Evolutionary conservation across 37 sponge, comb jelly and placozoan genomes (phyloP).

Genomic region (Aphrocallistes beatrix): DNA sequence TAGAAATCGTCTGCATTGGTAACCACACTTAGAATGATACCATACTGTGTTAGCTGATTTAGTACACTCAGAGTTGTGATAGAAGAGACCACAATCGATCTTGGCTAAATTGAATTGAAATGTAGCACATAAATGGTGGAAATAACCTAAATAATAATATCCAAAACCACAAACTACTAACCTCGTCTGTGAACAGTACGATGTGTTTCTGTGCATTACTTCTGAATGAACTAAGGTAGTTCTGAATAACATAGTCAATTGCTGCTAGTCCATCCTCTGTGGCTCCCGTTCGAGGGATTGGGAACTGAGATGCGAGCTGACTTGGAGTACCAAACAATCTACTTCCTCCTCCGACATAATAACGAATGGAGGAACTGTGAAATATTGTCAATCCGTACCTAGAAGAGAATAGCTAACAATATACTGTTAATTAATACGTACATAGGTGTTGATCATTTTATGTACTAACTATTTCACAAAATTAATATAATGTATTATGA

Average conservation of each 20-base stretch:
- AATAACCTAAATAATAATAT: no score
- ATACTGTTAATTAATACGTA: not conserved
- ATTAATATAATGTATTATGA: not conserved
- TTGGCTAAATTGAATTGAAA: not conserved
- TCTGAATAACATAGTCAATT: not conserved
- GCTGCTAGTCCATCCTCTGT: not conserved
- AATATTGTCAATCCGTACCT: not conserved
- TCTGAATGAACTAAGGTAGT: not conserved
- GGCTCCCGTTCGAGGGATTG: not conserved
- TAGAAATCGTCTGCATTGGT: not conserved
- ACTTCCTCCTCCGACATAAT: not conserved
- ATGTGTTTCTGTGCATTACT: constrained; percentile 4
- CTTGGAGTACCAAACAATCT: not conserved
- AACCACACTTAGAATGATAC: not conserved
- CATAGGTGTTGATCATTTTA: no score
- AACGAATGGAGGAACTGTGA: not conserved
- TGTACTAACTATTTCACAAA: no score
- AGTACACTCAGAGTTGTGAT: not conserved
- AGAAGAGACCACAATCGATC: not conserved
- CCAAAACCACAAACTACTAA: no score
- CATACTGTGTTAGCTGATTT: not conserved
- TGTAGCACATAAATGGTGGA: no score
- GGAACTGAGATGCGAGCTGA: not conserved
- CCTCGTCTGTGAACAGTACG: not conserved
- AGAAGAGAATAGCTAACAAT: not conserved